Evolutionary conservation across 2,113 vertebrate genomes (phyloP), one percentile per base, ranked within the genome.

Genomic region (Antigone vipio): DNA sequence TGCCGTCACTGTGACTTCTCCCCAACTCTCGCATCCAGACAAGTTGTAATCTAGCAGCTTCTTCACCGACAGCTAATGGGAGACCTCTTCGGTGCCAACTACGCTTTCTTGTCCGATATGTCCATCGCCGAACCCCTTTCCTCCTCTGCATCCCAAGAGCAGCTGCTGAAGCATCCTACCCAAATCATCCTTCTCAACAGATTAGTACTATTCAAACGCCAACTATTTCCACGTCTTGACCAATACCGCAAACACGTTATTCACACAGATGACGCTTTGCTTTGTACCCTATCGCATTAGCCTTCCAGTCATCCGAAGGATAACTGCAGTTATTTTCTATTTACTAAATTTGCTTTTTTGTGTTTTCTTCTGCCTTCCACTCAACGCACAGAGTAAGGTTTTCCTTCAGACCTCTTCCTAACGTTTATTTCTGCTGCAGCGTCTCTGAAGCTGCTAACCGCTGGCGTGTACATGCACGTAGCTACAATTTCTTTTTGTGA

Each of bases 391-490:
- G 49, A 34, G 17, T 3, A 26, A 19, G 15, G 9, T 26, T 45
- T 13, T n/a, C 42, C 30, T 75, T 40, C 27, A 63, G 40, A 27
- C 6, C 15, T 42, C 71, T 64, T 53, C 34, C 22, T 26, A 14
- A 3, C 13, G 19, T 35, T 42, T 42, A 15, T 15, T 62, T 62
- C 47, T 62, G 40, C 15, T 20, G 73, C 64, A 35, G 73, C 2
- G 1, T 15, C 35, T 66, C 56, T 49, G 32, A 52, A 81, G 50
- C 44, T 40, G 40, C 32, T 34, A 24, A 10, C 60, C 38, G 22
- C 58, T 38, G 44, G 52, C 52, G 85, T 2, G 0, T 5, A n/a
- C 34, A 3, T 3, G 11, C 12, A 7, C 1, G 1, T 1, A 38
- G n/a, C 22, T 49, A 1, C 12, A 9, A 9, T 18, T 23, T 21